Base-by-base conservation (phyloP, 2,797 vertebrate genomes). In the Eospalax fontanierii region DNA sequence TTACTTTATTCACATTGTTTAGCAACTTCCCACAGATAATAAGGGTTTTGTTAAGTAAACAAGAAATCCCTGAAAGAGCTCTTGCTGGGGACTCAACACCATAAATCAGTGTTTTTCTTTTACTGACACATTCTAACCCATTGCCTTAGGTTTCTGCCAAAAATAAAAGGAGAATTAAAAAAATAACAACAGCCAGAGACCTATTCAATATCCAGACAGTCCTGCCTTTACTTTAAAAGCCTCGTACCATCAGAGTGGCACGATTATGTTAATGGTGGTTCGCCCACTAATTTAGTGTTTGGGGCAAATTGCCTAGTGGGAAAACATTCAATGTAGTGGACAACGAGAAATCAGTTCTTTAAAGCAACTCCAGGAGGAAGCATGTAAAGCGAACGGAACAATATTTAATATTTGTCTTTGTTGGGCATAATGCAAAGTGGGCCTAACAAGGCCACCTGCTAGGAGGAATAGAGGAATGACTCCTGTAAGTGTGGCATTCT, bases 271-370 rank as follows among this genome's bases (percentile, higher is more conserved):
- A 70, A n/a, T n/a, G n/a, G 68, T 89, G 82, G 65, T 68, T 80
- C 66, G 92, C 46, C 38, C 74, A 90, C 87, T 80, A 90, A 95
- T 90, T 89, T 78, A 86, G 57, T 66, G 57, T 95, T 87, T 92
- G 81, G 85, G 86, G 66, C 43, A 93, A 87, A 94, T 3, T 57
- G 28, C 68, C 87, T 93, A 63, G 22, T 84, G 82, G 85, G 89
- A 95, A 95, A 95, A 95, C 75, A 86, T 97, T 95, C 74, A 81
- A 86, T 96, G 91, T 93, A 79, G 87, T 93, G 74, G 92, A 33
- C 96, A 93, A 89, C 93, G 91, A 96, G 90, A 95, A 96, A 96
- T 90, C 90, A 88, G 35, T n/a, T n/a, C 87, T 89, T 94, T 79
- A 88, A 95, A 95, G 59, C 22, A 91, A 95, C 18, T 94, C 81